phyloP scores from a whole-genome alignment of 2,113 vertebrate genomes.

The Polyodon spathula region DNA sequence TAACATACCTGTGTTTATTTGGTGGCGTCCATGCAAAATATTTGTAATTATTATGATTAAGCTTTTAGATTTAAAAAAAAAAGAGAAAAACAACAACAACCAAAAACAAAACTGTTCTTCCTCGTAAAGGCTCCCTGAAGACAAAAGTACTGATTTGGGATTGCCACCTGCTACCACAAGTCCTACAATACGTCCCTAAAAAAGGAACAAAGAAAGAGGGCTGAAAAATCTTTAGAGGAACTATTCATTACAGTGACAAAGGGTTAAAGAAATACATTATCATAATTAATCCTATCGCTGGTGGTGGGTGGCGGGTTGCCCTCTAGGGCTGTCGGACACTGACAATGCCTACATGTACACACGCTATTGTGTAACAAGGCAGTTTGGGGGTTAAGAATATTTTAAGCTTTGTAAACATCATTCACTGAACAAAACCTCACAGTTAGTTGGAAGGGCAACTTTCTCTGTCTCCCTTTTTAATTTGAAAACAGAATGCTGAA shows the following conservation, averaged over 20 bases:
- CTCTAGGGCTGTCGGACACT: slow-evolving; percentile 35
- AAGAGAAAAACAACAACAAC: too few species aligned
- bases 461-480: slow-evolving; percentile 22
- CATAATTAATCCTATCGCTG: slow-evolving; percentile 89
- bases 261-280: slow-evolving; percentile 87
- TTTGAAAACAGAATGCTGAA: slow-evolving; percentile 14
- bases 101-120: slow-evolving; percentile 10
- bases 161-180: slow-evolving; percentile 79
- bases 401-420: slow-evolving; percentile 44
- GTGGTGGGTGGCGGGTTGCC: slow-evolving; percentile 76
- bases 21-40: too few species aligned
- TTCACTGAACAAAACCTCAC: slow-evolving; percentile 30
- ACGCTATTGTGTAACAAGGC: slow-evolving; percentile 41
- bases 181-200: slow-evolving; percentile 77
- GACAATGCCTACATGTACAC: slow-evolving; percentile 49
- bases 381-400: slow-evolving; percentile 38
- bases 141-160: slow-evolving; percentile 68
- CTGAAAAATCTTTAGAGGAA: slow-evolving; percentile 77
- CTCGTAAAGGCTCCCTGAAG: slow-evolving; percentile 46
- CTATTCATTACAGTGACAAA: slow-evolving; percentile 90
- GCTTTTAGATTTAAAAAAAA: too few species aligned
- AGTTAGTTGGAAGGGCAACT: slow-evolving; percentile 20
- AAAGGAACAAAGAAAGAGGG: slow-evolving; percentile 77
- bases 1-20: too few species aligned
- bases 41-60: too few species aligned